Base-by-base conservation (phyloP, 2,797 vertebrate genomes). In the Mastacembelus armatus region DNA sequence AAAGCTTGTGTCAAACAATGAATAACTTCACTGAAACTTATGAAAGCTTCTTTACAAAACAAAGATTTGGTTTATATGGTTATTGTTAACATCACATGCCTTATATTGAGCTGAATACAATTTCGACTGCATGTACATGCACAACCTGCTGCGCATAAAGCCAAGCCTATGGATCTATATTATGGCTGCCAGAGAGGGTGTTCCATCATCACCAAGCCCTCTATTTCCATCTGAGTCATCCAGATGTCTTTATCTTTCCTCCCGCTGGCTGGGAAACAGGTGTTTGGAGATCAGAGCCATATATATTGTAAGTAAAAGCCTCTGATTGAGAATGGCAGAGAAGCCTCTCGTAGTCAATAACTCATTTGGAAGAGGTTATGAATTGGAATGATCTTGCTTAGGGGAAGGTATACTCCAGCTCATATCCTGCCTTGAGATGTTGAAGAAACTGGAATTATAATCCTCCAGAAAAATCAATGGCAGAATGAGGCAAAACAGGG, bases 371-470 rank as follows among this genome's bases (percentile, higher is more conserved):
- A 69, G 61, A 71, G 84, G 77, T 90, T 90, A 89, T 93, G 88
- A 92, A 94, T 93, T 82, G 85, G 80, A 91, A 91, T 90, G 88
- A 91, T 91, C 87, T 91, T 85, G 86, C 91, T 88, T 71, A 87
- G 76, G 88, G 90, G 89, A 89, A 89, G 77, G 89, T 83, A 84
- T 81, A 83, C 77, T 81, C 76, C 45, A 51, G 79, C 80, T 60
- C 49, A 22, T 71, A 77, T 90, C 77, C 83, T 61, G 72, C 77
- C 86, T 66, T 27, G 4, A 80, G 78, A 81, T 40, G 38, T 79
- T 43, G 66, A 83, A 91, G 84, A 82, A 89, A 79, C 78, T 44
- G 44, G 85, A 92, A 92, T 91, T 87, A 91, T 90, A 91, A 90
- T 92, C 86, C 81, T 84, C 38, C 66, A 73, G 74, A 71, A 87